Percentiles rank a stretch among this genome's conserved stretches.
phyloP scores from a whole-genome alignment of 2,888 invertebrate species.

The Cryptophagus acutangulus region DNA sequence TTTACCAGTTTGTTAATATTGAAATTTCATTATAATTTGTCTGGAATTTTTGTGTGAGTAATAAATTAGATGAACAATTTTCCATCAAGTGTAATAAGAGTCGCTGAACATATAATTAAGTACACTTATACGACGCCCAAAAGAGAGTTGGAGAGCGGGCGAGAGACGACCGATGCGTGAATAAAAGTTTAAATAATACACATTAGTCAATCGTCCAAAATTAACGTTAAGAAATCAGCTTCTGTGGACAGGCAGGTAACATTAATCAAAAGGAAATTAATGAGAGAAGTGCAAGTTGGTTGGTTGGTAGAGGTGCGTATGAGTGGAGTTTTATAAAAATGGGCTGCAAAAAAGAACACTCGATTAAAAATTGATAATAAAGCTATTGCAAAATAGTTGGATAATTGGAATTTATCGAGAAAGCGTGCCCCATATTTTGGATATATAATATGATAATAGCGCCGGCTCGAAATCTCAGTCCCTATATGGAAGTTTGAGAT shows the following conservation, averaged over 20 bases:
- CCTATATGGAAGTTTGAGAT: conserved; percentile 22
- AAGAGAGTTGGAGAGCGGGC: too few relatives aligned
- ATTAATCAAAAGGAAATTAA: conserved; percentile 22
- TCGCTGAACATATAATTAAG: conserved; percentile 15
- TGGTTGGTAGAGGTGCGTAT: background rate
- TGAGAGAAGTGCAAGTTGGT: conserved; percentile 12
- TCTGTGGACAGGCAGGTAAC: conserved; percentile 19
- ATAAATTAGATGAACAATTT: conserved; percentile 12
- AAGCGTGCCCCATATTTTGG: conserved; percentile 22
- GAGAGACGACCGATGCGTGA: too few relatives aligned
- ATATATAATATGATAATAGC: conserved; percentile 22
- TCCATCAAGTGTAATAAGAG: conserved; percentile 12
- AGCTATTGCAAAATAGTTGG: conserved; percentile 18
- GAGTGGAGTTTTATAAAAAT: background rate
- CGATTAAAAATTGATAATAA: conserved; percentile 18
- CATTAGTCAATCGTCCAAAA: conserved; percentile 23
- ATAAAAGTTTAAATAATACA: conserved; percentile 20
- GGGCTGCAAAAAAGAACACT: conserved; percentile 4
- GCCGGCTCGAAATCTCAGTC: conserved; percentile 18
- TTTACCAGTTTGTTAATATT: too few relatives aligned
- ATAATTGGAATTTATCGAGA: conserved; percentile 20
- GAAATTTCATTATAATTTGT: too few relatives aligned
- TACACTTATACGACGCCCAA: conserved; percentile 16
- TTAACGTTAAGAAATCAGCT: conserved; percentile 23
- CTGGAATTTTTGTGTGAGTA: too few relatives aligned